Conservation (phyloP, 2,113 vertebrate genomes). For the Procavia capensis region DNA sequence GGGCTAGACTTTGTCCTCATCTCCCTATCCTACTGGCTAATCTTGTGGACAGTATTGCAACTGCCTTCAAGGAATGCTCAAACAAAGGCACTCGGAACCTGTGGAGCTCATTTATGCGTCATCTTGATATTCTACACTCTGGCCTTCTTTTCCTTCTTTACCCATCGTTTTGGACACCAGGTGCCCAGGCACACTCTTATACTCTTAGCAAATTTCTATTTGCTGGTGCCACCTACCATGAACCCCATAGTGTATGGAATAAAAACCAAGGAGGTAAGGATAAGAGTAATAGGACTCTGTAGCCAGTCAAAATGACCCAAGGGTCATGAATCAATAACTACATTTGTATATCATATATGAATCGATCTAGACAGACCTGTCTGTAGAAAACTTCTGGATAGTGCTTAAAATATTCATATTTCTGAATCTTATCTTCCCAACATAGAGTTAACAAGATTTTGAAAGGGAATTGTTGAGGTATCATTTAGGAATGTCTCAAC, state of each 20-base stretch:
- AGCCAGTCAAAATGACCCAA: neutral
- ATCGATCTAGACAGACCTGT: neutral
- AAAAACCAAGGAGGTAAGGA: slow-evolving; percentile 75
- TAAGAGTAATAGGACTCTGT: neutral
- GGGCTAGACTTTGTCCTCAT: slow-evolving; percentile 71
- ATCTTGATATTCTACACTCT: slow-evolving; percentile 76
- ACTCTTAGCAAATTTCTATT: slow-evolving; percentile 76
- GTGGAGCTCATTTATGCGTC: slow-evolving; percentile 71
- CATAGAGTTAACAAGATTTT: neutral
- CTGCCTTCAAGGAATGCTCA: slow-evolving; percentile 58
- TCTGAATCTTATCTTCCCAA: neutral
- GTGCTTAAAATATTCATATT: neutral
- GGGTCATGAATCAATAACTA: neutral
- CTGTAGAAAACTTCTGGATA: neutral
- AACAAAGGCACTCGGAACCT: slow-evolving; percentile 69
- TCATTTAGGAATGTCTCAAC: neutral
- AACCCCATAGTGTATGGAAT: slow-evolving; percentile 76
- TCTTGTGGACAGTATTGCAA: slow-evolving; percentile 63
- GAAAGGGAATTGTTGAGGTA: neutral
- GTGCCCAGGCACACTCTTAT: slow-evolving; percentile 60
- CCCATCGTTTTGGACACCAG: slow-evolving; percentile 65
- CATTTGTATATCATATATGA: neutral
- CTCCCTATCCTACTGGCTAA: slow-evolving; percentile 69
- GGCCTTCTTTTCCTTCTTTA: slow-evolving; percentile 80
- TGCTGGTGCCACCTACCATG: slow-evolving; percentile 75